A percentile compares a stretch with the other conserved stretches of the same genome.
These are phyloP conservation scores for Chiloscyllium punctatum DNA, from an alignment of 2,797 vertebrate genomes.

Conservation along the genomic window DNA sequence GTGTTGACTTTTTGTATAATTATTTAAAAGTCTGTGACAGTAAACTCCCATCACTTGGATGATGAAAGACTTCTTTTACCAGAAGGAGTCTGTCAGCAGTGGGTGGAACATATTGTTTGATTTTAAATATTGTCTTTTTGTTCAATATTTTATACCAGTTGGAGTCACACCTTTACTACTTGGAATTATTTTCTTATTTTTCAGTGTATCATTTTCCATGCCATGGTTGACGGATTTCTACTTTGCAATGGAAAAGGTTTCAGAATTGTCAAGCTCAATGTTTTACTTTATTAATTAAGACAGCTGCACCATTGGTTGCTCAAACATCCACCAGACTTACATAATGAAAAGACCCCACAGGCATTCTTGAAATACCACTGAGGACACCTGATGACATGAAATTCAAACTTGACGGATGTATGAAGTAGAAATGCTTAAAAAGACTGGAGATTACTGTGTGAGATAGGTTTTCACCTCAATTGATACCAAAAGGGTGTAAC, in stretches of 20 bases:
- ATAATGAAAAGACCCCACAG: background rate
- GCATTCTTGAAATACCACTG: background rate
- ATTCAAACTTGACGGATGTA: background rate
- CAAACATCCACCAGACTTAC: background rate
- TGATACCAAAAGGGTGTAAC: background rate
- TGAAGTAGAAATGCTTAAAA: background rate
- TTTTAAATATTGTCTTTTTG: background rate
- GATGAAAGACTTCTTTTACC: background rate
- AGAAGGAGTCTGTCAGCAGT: background rate
- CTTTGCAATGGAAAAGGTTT: background rate
- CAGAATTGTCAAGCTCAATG: background rate
- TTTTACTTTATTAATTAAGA: background rate
- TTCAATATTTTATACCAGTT: background rate
- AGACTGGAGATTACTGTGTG: background rate
- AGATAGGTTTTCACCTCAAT: background rate
- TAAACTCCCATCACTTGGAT: background rate
- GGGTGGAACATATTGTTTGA: background rate
- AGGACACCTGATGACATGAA: background rate
- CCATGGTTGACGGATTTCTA: background rate
- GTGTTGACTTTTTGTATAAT: background rate
- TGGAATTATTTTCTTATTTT: background rate
- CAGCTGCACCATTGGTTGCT: background rate
- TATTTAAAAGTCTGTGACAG: constrained; percentile 3
- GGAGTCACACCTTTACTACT: background rate
- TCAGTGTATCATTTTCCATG: background rate